These are phyloP conservation scores for Frankliniella intonsa DNA, from an alignment of 2,888 invertebrate species.

Conservation along the genomic window DNA sequence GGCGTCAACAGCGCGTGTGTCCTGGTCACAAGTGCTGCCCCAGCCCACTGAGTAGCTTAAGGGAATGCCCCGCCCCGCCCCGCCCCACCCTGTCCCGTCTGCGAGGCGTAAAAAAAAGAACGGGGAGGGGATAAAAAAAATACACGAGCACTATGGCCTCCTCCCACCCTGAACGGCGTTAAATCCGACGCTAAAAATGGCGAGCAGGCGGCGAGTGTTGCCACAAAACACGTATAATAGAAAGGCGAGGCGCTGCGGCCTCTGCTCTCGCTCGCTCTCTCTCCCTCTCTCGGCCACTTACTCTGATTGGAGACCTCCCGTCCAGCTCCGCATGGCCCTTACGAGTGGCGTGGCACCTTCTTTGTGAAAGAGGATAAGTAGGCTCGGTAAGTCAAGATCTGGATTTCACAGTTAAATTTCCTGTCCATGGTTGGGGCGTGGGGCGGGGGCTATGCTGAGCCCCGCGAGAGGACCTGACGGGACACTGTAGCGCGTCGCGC, in stretches of 20 bases:
- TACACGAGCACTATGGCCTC: background rate
- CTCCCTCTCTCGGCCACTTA: background rate
- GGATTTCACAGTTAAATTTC: no score
- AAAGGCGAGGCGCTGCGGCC: background rate
- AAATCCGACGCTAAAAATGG: slow-evolving; percentile 24
- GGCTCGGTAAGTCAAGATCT: no score
- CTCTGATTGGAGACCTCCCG: background rate
- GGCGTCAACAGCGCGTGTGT: background rate
- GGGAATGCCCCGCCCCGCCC: background rate
- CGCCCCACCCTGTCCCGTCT: background rate
- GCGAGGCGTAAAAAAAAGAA: no score
- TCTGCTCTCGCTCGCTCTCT: background rate
- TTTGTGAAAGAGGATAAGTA: no score
- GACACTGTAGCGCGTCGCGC: no score
- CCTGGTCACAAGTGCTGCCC: background rate
- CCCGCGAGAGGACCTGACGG: no score
- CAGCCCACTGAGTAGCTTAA: background rate
- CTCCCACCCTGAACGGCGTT: background rate
- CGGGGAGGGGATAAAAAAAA: background rate
- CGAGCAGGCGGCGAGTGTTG: slow-evolving; percentile 16
- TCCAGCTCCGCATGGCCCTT: background rate
- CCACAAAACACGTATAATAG: background rate
- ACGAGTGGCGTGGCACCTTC: no score
- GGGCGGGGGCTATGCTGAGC: no score
- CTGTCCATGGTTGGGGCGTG: no score